phyloP scores from a whole-genome alignment of 1,140 invertebrate genomes.

The Caenorhabditis brenneri region DNA sequence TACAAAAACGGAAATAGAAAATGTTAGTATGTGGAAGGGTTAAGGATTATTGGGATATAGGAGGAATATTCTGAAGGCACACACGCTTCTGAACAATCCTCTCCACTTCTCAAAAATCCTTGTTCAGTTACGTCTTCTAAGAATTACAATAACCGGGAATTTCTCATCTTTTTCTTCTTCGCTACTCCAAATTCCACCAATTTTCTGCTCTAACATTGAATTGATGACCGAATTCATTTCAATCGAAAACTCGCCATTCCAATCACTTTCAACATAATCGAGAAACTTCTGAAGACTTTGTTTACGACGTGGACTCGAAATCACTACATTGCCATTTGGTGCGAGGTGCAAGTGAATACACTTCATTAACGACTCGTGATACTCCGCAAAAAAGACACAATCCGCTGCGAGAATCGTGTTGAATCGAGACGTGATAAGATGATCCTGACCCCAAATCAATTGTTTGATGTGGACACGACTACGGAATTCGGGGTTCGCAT shows the following conservation, averaged over 20 bases:
- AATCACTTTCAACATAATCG: neutral
- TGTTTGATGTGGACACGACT: neutral
- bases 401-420: slow-evolving; percentile 50
- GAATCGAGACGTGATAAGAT: neutral
- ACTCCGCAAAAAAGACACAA: slow-evolving; percentile 45
- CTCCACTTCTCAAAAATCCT: no score
- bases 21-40: no score
- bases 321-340: neutral
- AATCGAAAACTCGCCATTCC: neutral
- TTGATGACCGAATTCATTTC: neutral
- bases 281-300: slow-evolving; percentile 45
- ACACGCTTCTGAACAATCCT: no score
- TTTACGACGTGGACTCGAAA: slow-evolving; percentile 38
- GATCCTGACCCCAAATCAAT: slow-evolving; percentile 23
- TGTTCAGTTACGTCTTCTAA: neutral
- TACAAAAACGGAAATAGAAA: neutral
- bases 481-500: neutral
- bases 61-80: no score
- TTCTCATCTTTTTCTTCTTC: slow-evolving; percentile 20
- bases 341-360: neutral
- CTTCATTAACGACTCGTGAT: slow-evolving; percentile 33
- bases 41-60: no score
- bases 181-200: neutral
- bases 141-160: neutral
- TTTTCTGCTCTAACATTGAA: neutral